These are phyloP conservation scores for Caradrina clavipalpis DNA, from an alignment of 2,888 invertebrate genomes.

Conservation along the genomic window DNA sequence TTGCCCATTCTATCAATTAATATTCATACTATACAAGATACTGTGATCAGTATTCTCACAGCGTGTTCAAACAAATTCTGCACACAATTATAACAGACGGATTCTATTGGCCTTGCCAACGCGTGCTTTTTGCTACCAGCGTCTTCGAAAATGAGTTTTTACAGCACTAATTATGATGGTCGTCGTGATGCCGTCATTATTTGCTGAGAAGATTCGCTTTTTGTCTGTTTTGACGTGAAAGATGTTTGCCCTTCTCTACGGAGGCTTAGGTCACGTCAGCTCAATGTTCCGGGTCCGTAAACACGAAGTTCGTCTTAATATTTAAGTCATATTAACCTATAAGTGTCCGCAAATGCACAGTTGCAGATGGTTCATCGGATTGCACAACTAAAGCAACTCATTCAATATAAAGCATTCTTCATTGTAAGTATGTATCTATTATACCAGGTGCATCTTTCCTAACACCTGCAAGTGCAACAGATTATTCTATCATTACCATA, in stretches of 20 bases:
- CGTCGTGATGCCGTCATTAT: slow-evolving; percentile 60
- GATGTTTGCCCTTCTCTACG: slow-evolving; percentile 23
- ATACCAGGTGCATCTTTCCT: slow-evolving; percentile 14
- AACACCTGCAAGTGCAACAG: slow-evolving; percentile 25
- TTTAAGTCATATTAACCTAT: background rate
- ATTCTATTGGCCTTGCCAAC: slow-evolving; percentile 59
- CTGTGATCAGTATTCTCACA: slow-evolving; percentile 46
- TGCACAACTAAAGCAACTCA: slow-evolving; percentile 1
- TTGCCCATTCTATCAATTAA: slow-evolving; percentile 48
- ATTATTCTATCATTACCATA: slow-evolving; percentile 25
- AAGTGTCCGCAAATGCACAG: background rate
- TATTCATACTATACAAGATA: slow-evolving; percentile 50
- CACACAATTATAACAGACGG: slow-evolving; percentile 51
- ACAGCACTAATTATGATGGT: slow-evolving; percentile 64
- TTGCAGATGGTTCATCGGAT: background rate
- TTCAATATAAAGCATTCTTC: background rate
- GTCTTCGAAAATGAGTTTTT: slow-evolving; percentile 65
- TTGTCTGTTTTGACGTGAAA: slow-evolving; percentile 45
- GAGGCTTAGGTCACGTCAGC: background rate
- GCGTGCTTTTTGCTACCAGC: slow-evolving; percentile 67
- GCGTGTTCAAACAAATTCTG: slow-evolving; percentile 46
- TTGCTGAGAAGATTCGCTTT: slow-evolving; percentile 55
- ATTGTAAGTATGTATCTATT: background rate
- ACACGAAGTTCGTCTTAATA: too few species aligned
- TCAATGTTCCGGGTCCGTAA: background rate